These are phyloP conservation scores for Eurypyga helias DNA, from an alignment of 2,113 vertebrate species.

Conservation along the genomic window DNA sequence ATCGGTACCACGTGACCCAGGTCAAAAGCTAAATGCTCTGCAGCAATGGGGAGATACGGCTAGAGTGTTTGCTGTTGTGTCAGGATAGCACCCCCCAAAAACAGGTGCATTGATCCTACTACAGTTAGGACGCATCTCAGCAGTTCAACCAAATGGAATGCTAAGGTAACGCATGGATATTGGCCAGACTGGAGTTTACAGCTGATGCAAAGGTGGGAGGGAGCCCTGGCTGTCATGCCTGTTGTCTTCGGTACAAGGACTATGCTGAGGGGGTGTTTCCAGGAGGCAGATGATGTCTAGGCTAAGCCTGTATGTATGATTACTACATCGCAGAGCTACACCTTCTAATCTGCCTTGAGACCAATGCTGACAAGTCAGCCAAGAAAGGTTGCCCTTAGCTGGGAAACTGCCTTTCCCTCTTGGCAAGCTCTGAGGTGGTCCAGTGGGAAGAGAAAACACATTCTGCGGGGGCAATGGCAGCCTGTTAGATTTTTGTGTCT, in stretches of 20 bases:
- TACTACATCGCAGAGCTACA: background rate
- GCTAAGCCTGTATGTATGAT: background rate
- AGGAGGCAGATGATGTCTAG: background rate
- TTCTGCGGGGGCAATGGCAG: background rate
- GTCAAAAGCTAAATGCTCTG: background rate
- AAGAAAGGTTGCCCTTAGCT: background rate
- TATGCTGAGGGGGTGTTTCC: background rate
- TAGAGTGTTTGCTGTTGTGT: background rate
- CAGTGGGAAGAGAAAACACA: background rate
- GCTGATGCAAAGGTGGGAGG: background rate
- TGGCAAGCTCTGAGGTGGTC: background rate
- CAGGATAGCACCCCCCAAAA: background rate
- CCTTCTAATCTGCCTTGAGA: background rate
- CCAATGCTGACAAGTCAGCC: background rate
- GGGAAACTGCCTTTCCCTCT: background rate
- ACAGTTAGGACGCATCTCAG: background rate
- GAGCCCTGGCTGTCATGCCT: background rate
- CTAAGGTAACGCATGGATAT: fast-evolving
- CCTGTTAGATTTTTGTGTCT: background rate
- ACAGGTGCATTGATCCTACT: background rate
- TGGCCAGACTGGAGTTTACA: background rate
- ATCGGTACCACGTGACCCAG: background rate
- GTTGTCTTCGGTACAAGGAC: background rate
- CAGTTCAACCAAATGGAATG: background rate
- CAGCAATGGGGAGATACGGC: background rate